A percentile compares a stretch with the other conserved stretches of the same genome.
phyloP scores from a whole-genome alignment of 2,888 invertebrate species.

The Lasioglossum vierecki region DNA sequence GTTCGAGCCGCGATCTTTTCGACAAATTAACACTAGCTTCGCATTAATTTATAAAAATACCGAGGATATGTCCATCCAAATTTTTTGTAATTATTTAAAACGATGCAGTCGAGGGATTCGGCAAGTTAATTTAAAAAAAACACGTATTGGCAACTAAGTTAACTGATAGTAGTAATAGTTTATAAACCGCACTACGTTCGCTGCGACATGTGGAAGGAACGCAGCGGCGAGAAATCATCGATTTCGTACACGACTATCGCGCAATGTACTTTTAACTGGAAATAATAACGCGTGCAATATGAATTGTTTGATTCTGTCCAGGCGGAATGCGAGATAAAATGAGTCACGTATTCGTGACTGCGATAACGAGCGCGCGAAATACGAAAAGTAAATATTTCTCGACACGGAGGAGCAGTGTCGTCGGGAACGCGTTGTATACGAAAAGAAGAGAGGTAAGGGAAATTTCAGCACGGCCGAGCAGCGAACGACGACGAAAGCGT shows the following conservation, averaged over 20 bases:
- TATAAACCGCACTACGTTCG: neutral
- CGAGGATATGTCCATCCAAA: neutral
- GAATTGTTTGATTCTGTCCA: neutral
- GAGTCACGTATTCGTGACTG: neutral
- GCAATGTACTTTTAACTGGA: neutral
- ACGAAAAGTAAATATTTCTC: neutral
- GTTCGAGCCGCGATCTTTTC: neutral
- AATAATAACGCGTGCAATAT: neutral
- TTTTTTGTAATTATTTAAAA: neutral
- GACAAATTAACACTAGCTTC: neutral
- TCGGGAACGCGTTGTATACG: neutral
- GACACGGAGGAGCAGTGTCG: neutral
- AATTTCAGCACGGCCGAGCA: conserved; percentile 70
- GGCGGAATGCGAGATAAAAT: neutral
- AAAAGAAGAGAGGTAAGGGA: neutral
- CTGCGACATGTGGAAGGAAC: neutral
- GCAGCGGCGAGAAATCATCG: neutral
- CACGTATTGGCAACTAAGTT: neutral
- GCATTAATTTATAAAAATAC: neutral
- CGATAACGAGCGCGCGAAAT: neutral
- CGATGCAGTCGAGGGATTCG: too few relatives aligned
- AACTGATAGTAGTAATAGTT: neutral
- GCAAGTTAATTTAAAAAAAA: neutral
- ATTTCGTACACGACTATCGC: neutral
- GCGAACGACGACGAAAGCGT: conserved; percentile 52